Base-by-base conservation (phyloP, 1,140 invertebrate species). In the Choristoneura fumiferana region DNA sequence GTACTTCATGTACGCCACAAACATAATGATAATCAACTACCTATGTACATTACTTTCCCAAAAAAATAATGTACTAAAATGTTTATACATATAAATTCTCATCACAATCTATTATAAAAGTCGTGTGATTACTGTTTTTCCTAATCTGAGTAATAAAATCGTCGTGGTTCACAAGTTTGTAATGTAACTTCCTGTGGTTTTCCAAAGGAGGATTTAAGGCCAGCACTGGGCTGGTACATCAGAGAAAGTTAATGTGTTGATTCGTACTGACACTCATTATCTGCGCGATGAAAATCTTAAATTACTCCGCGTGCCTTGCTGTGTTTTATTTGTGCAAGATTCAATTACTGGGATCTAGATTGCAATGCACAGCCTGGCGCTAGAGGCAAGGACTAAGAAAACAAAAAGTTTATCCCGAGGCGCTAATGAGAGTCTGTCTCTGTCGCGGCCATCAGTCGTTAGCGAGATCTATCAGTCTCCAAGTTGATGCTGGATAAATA, bases 221-320 rank as follows among this genome's bases (percentile, higher is more conserved):
- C 81, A 84, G 70, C 65, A 60, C 63, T 67, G 67, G 70, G 60
- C 60, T 56, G 67, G 67, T 72, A 73, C 61, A 77, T 18, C 63
- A 87, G 81, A 83, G 85, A 88, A 88, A 88, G 85, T 87, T 83
- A 84, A 85, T 82, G 54, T 56, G 74, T 73, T 66, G 71, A 84
- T 83, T 84, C 81, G 78, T 73, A 79, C 71, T 79, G 79, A 67
- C 73, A 67, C 76, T 81, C 81, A 82, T 81, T 79, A 81, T 79
- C 73, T 77, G 58, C 59, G 61, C 80, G 79, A 85, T 84, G 78
- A 84, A 85, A 84, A 86, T 85, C 73, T 81, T 73, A 87, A 85
- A 87, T 88, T 85, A 79, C 82, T 78, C 69, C 67, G 72, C 68
- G 71, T 76, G 80, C 69, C 81, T 69, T 29, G 22, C 63, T 65